Percentiles rank a stretch among this genome's conserved stretches.
Conservation (phyloP, 2,888 invertebrate genomes). For the Sycophila texana region DNA sequence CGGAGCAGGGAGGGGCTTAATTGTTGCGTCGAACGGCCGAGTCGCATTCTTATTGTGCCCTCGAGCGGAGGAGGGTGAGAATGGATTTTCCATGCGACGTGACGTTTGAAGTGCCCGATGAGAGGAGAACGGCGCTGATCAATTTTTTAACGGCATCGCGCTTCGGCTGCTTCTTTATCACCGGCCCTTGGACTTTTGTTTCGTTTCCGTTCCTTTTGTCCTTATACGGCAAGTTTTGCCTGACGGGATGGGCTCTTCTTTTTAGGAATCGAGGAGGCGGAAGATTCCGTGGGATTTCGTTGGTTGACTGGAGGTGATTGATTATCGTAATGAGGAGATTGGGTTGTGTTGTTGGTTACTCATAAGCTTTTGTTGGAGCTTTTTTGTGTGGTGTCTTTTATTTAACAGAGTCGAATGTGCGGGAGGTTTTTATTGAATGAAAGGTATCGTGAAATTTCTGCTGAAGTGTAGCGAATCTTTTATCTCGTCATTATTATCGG, state of each 20-base stretch:
- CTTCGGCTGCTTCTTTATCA: constrained; percentile 9
- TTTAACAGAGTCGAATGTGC: not conserved
- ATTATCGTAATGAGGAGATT: constrained; percentile 14
- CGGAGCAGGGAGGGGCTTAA: constrained; percentile 24
- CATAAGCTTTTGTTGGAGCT: not conserved
- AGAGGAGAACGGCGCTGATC: constrained; percentile 26
- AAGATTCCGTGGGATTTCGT: not conserved
- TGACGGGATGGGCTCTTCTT: not conserved
- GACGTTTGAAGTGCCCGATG: constrained; percentile 47
- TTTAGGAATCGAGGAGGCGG: no score
- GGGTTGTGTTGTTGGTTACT: not conserved
- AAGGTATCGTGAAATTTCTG: no score
- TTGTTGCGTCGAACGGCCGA: constrained; percentile 28
- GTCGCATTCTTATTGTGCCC: constrained; percentile 38
- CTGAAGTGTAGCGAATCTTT: no score
- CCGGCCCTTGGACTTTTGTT: not conserved
- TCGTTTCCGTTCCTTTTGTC: not conserved
- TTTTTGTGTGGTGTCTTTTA: not conserved
- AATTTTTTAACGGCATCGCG: constrained; percentile 43
- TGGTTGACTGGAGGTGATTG: not conserved
- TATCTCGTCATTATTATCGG: no score
- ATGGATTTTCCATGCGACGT: constrained; percentile 42
- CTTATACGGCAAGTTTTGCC: no score
- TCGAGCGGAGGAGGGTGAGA: constrained; percentile 1
- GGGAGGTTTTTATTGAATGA: no score